These are phyloP conservation scores for Lordiphosa fenestrarum DNA, from an alignment of 2,888 invertebrate species.

Conservation along the genomic window DNA sequence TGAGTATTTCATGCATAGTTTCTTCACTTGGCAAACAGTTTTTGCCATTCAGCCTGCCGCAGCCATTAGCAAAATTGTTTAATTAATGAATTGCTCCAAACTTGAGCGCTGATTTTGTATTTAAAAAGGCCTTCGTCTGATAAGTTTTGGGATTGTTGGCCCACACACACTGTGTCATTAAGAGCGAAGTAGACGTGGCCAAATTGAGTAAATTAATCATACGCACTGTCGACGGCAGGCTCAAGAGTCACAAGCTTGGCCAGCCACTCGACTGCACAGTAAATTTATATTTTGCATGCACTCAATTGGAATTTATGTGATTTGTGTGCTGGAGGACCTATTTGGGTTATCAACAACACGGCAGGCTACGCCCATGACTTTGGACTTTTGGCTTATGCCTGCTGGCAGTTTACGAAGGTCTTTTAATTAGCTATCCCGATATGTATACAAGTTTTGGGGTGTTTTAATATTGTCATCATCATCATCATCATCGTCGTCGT, in stretches of 20 bases:
- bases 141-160: conserved; percentile 9
- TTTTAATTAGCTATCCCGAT: conserved; percentile 48
- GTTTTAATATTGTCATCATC: conserved; percentile 67
- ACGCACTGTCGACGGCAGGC: conserved; percentile 44
- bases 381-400: conserved; percentile 23
- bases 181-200: conserved; percentile 16
- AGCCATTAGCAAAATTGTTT: conserved; percentile 48
- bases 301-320: conserved; percentile 75
- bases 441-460: conserved; percentile 35
- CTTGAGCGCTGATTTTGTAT: conserved; percentile 31
- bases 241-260: conserved; percentile 5
- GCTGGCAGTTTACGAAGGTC: conserved; percentile 28
- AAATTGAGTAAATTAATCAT: conserved; percentile 65
- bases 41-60: conserved; percentile 21
- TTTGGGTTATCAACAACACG: conserved; percentile 71
- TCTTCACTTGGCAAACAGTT: not conserved
- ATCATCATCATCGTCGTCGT: conserved; percentile 57
- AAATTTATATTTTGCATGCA: conserved; percentile 69
- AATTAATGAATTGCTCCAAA: conserved; percentile 47
- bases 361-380: conserved; percentile 43
- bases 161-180: conserved; percentile 19
- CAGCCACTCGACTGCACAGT: conserved; percentile 46
- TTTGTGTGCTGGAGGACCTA: conserved; percentile 72
- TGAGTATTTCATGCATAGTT: conserved; percentile 5
- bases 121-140: conserved; percentile 17